phyloP scores from a whole-genome alignment of 2,113 vertebrate genomes.

The Sceloporus tristichus region DNA sequence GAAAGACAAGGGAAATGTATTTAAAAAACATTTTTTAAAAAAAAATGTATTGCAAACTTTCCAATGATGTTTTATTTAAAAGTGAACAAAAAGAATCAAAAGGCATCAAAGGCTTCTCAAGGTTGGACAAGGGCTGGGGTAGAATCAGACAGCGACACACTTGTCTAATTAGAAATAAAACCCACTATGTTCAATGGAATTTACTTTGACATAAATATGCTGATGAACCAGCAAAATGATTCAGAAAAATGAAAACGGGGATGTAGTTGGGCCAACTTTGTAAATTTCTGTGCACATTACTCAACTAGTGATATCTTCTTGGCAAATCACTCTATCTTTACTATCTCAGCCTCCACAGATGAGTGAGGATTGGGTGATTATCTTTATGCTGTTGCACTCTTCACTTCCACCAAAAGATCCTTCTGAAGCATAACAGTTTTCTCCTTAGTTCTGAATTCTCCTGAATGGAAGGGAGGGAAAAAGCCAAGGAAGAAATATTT shows the following conservation, averaged over 20 bases:
- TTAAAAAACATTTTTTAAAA: neutral
- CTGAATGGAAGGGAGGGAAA: too few species aligned
- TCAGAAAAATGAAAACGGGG: neutral
- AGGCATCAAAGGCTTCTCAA: neutral
- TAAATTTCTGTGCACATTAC: neutral
- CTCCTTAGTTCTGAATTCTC: neutral
- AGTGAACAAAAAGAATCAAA: too few species aligned
- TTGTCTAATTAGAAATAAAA: neutral
- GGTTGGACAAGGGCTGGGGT: neutral
- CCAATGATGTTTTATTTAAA: too few species aligned
- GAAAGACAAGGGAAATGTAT: neutral
- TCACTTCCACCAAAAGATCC: too few species aligned
- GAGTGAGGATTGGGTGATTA: neutral
- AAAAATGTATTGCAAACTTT: neutral
- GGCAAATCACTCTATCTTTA: neutral
- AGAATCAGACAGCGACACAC: neutral
- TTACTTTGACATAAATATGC: neutral
- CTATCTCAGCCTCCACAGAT: neutral
- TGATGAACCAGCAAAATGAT: neutral
- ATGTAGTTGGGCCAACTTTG: neutral
- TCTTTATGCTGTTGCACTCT: rapidly evolving
- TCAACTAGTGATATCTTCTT: neutral
- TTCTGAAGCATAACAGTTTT: neutral
- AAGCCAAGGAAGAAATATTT: too few species aligned
- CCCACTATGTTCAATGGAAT: neutral